A percentile compares a stretch with the other conserved stretches of the same genome.
These are phyloP conservation scores for Drosophila punjabiensis DNA, from an alignment of 1,140 invertebrate genomes.

Conservation along the genomic window DNA sequence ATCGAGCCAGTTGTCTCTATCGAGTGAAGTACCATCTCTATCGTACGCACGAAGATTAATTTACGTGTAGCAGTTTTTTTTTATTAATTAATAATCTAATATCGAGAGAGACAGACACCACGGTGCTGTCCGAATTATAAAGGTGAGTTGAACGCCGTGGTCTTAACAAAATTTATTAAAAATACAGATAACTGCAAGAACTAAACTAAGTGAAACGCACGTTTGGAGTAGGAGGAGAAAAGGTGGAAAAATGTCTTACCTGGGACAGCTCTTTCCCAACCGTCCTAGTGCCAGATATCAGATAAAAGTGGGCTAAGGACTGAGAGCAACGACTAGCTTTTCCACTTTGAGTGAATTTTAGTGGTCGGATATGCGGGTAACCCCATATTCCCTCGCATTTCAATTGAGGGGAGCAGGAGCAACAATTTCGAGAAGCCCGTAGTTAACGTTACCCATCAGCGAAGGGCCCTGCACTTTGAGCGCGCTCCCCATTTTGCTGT, in stretches of 20 bases:
- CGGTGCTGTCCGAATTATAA: not conserved
- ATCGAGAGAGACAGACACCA: slow-evolving; percentile 3
- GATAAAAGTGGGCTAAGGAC: slow-evolving; percentile 10
- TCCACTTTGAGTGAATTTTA: not conserved
- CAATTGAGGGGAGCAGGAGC: not conserved
- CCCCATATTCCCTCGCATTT: not conserved
- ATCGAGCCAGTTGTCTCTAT: slow-evolving; percentile 16
- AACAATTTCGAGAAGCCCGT: slow-evolving; percentile 4
- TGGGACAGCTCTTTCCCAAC: slow-evolving; percentile 5
- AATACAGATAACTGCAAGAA: not conserved
- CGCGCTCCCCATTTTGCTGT: slow-evolving; percentile 5
- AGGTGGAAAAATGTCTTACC: slow-evolving; percentile 3
- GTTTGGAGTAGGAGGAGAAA: not conserved
- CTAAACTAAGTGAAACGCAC: not conserved
- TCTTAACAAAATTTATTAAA: not conserved
- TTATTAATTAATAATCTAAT: slow-evolving; percentile 19
- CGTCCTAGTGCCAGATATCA: not conserved
- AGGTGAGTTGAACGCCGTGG: slow-evolving; percentile 2
- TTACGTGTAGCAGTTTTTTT: slow-evolving; percentile 33
- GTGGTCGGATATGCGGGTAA: slow-evolving; percentile 8
- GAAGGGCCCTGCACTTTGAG: slow-evolving; percentile 32
- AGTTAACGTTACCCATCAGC: not conserved
- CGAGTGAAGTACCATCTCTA: not conserved
- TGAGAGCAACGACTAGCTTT: not conserved
- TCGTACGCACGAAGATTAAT: slow-evolving; percentile 22